Percentiles rank a stretch among this genome's conserved stretches.
Evolutionary conservation across 1,140 invertebrate genomes (phyloP).

Genomic region (Brevipalpus yothersi): DNA sequence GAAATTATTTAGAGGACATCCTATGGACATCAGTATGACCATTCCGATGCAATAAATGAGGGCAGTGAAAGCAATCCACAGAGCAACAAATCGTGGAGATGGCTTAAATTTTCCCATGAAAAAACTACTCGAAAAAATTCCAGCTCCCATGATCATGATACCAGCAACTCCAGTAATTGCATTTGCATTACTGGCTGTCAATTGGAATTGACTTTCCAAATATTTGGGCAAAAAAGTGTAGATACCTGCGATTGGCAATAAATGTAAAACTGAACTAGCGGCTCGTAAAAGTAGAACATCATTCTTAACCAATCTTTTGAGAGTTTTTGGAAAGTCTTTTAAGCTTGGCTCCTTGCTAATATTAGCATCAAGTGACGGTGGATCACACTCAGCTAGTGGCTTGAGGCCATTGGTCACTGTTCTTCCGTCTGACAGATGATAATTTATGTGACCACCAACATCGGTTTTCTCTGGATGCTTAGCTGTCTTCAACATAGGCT

Average conservation of each 20-base stretch:
- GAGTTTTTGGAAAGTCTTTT: conserved; percentile 57
- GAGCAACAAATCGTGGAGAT: conserved; percentile 55
- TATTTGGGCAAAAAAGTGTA: conserved; percentile 86
- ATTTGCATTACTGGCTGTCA: conserved; percentile 62
- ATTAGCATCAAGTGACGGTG: not conserved
- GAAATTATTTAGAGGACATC: conserved; percentile 57
- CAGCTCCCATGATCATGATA: conserved; percentile 70
- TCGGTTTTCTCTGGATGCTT: not conserved
- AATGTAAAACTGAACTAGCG: conserved; percentile 59
- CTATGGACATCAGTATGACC: conserved; percentile 62
- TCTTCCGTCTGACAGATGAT: too few relatives aligned
- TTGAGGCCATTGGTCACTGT: not conserved
- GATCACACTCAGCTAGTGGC: not conserved
- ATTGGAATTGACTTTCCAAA: conserved; percentile 64
- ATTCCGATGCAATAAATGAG: conserved; percentile 63
- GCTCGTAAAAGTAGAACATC: conserved; percentile 71
- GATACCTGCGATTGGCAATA: conserved; percentile 64
- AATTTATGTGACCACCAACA: too few relatives aligned
- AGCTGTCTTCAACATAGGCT: not conserved
- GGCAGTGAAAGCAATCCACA: conserved; percentile 67
- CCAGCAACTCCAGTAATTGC: conserved; percentile 71
- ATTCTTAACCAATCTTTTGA: conserved; percentile 58
- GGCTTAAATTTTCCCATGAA: conserved; percentile 58
- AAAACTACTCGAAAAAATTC: conserved; percentile 58
- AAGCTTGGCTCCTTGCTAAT: not conserved